Evolutionary conservation across 1,140 invertebrate species (phyloP), one percentile per base, ranked within the genome.

Genomic region (Macrobrachium rosenbergii): DNA sequence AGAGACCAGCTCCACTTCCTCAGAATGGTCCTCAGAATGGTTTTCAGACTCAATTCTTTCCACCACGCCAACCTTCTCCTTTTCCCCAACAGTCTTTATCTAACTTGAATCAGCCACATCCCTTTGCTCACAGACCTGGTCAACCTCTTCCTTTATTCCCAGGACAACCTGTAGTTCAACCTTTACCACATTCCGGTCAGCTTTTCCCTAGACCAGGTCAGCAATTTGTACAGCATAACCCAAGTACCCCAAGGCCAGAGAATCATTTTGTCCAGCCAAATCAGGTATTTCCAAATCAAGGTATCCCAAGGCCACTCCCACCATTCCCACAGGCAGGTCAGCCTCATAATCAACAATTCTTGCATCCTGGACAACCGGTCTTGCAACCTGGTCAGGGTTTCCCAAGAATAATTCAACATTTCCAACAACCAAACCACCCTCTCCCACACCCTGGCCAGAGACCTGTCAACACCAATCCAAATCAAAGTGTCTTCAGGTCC

Each of bases 121-220:
- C 58, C 43, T 16, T 21, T n/a, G 37, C 45, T 17, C 59, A 21
- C 19, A 17, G 69, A 17, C 69, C 45, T 17, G 21, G 19, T 62
- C 69, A 58, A 37, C 81, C 43, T 5, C 45, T 60, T 37, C 45
- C 78, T 78, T 28, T 67, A 80, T 78, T n/a, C 75, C 59, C 67
- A 52, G 58, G 77, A 77, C 60, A 73, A 63, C 77, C 63, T 58
- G 52, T 80, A 82, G 84, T 76, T 77, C 84, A 60, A 63, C 60
- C 78, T 62, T 81, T 82, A 59, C 67, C 75, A 76, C 81, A 82
- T 75, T 63, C 80, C 64, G 45, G 52, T 52, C 62, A 45, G 10
- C 6, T 58, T 14, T 75, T 75, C 72, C 72, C 77, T 23, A 80
- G n/a, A 11, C 77, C 77, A 62, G 73, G 23, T n/a, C 58, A 84